Evolutionary conservation across 2,888 invertebrate species (phyloP), one percentile per base, ranked within the genome.

Genomic region (Nudaria mundana): DNA sequence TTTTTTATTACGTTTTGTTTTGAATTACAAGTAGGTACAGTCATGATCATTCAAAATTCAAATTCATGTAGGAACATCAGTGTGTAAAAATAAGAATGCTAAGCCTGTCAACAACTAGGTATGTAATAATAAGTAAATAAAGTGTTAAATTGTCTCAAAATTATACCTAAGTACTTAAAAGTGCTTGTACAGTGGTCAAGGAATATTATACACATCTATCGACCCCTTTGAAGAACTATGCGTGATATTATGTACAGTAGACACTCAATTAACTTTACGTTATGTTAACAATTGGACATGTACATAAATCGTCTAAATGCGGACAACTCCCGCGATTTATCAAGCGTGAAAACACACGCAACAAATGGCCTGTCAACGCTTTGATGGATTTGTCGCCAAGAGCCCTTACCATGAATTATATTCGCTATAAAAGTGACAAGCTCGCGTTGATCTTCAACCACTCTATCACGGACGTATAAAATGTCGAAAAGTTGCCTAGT

Each of bases 371-470:
- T 80, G 87, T 86, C 86, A 81, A 79, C 82, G 62, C 66, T 68
- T 77, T 85, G 87, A 87, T 84, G 82, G 82, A 87, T 87, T 72
- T 76, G 87, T 84, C 86, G 85, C 86, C 86, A 76, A 63, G 63
- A 66, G 73, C 78, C 80, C 79, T 76, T 76, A 80, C 83, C 71
- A 79, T 73, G 74, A 71, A 67, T 68, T 63, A 71, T 67, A 63
- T 63, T 49, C 59, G 75, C 69, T 65, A 70, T 71, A 71, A 72
- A 72, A 66, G 64, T 68, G 70, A 72, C 68, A 71, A 63, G 63
- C 55, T 44, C 54, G 59, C 57, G 61, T 59, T 54, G 58, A 55
- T 60, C 65, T 60, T 64, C 55, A 66, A 52, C 52, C 54, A 57
- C 62, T 52, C 20, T n/a, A 57, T 58, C 61, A 59, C 56, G 64